A percentile compares a stretch with the other conserved stretches of the same genome.
Conservation (phyloP, 1,140 invertebrate species). For the Gryon sp. region DNA sequence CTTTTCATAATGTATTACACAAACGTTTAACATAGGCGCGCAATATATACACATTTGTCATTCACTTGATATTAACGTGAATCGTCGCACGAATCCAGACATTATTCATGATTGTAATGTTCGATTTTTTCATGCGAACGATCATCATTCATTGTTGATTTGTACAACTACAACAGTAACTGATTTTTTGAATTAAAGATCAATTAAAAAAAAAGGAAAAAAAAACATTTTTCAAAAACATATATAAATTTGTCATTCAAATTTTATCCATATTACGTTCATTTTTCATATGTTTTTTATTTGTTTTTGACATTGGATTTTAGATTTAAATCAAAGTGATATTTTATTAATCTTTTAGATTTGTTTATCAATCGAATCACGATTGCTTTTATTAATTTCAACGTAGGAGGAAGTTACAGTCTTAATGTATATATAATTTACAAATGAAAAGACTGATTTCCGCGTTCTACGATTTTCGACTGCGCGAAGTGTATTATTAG, state of each 20-base stretch:
- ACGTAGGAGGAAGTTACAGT: conserved; percentile 58
- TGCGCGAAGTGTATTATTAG: conserved; percentile 63
- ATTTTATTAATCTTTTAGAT: background rate
- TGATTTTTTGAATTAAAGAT: conserved; percentile 35
- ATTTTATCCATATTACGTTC: background rate
- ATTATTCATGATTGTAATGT: conserved; percentile 76
- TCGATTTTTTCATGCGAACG: conserved; percentile 67
- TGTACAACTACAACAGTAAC: conserved; percentile 18
- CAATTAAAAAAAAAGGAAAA: background rate
- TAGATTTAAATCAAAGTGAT: background rate
- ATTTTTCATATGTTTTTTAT: conserved; percentile 3
- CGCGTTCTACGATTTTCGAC: conserved; percentile 58
- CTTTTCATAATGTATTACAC: conserved; percentile 55
- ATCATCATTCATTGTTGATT: conserved; percentile 31
- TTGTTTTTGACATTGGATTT: too few relatives aligned
- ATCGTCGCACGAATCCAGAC: conserved; percentile 70
- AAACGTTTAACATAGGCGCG: conserved; percentile 52
- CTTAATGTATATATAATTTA: conserved; percentile 63
- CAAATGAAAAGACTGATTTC: conserved; percentile 63
- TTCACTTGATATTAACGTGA: conserved; percentile 73
- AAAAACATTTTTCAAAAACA: too few relatives aligned
- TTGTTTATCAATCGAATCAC: background rate
- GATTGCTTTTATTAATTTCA: conserved; percentile 41
- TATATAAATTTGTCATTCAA: too few relatives aligned
- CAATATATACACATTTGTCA: conserved; percentile 71